Evolutionary conservation across 2,888 invertebrate species (phyloP).

Genomic region (Sphaerophoria rueppellii): DNA sequence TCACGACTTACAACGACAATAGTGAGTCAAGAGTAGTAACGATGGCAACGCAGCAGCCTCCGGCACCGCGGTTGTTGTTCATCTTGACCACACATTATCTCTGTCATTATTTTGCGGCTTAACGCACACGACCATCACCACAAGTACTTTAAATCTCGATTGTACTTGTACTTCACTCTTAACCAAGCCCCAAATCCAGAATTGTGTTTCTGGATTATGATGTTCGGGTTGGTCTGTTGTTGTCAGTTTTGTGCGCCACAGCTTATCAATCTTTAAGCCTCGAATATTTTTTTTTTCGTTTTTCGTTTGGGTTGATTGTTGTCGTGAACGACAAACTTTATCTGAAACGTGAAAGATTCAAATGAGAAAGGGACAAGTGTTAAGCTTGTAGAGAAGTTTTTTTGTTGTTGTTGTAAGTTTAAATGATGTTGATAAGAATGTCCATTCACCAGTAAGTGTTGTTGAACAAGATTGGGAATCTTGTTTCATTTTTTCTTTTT

Average conservation of each 20-base stretch:
- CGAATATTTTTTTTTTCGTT: slow-evolving; percentile 18
- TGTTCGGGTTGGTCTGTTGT: neutral
- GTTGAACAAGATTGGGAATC: too few relatives aligned
- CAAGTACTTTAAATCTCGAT: neutral
- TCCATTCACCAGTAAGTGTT: neutral
- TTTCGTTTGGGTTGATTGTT: neutral
- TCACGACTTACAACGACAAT: neutral
- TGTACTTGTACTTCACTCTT: neutral
- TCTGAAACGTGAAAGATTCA: neutral
- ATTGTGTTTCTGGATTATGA: slow-evolving; percentile 33
- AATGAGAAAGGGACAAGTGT: slow-evolving; percentile 19
- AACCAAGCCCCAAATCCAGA: slow-evolving; percentile 10
- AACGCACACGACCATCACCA: slow-evolving; percentile 41
- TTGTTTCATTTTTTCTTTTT: too few relatives aligned
- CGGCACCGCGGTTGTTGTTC: too few relatives aligned
- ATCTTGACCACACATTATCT: slow-evolving; percentile 63
- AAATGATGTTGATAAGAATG: slow-evolving; percentile 45
- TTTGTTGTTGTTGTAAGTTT: neutral
- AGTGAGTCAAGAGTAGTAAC: neutral
- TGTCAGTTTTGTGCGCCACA: neutral
- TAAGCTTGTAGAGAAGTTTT: slow-evolving; percentile 14
- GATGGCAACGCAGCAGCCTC: neutral
- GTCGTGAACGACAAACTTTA: neutral
- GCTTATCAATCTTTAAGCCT: slow-evolving; percentile 60
- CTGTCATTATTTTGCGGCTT: slow-evolving; percentile 68